phyloP scores from a whole-genome alignment of 2,888 invertebrate species.

The Blastobasis adustella region DNA sequence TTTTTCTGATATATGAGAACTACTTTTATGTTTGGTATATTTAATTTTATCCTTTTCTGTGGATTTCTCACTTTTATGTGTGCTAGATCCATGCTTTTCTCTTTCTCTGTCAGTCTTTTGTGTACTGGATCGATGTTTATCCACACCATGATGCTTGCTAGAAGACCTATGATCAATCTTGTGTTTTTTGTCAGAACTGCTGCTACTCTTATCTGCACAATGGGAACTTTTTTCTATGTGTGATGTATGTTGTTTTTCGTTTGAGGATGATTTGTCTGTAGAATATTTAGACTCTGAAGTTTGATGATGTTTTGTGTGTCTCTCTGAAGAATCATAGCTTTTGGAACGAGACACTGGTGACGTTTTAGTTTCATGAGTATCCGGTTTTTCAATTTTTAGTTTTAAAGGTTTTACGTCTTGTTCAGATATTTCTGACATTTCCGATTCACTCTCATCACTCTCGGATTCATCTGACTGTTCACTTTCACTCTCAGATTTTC shows the following conservation, averaged over 20 bases:
- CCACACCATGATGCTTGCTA: conserved; percentile 33
- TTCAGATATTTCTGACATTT: no score
- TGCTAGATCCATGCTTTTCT: conserved; percentile 32
- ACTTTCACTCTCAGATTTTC: no score
- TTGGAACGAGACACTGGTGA: no score
- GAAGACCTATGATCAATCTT: conserved; percentile 36
- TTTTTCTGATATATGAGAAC: conserved; percentile 22
- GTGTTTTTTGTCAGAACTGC: conserved; percentile 35
- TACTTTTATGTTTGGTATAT: conserved; percentile 16
- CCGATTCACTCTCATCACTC: no score
- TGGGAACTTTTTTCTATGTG: conserved; percentile 31
- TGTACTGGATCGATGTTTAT: conserved; percentile 22
- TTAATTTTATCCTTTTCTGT: conserved; percentile 21
- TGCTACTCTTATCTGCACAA: conserved; percentile 32
- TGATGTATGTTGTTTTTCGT: conserved; percentile 39
- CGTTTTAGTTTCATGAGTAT: no score
- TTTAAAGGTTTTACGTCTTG: no score
- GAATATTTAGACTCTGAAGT: conserved; percentile 34
- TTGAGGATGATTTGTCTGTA: conserved; percentile 33
- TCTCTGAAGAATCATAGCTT: no score
- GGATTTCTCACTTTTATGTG: conserved; percentile 16
- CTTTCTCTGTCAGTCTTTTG: conserved; percentile 27
- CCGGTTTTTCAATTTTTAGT: no score
- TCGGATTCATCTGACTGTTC: no score
- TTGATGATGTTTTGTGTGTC: no score